Evolutionary conservation across 1,140 invertebrate species (phyloP).

Genomic region (Lepidurus packardi): DNA sequence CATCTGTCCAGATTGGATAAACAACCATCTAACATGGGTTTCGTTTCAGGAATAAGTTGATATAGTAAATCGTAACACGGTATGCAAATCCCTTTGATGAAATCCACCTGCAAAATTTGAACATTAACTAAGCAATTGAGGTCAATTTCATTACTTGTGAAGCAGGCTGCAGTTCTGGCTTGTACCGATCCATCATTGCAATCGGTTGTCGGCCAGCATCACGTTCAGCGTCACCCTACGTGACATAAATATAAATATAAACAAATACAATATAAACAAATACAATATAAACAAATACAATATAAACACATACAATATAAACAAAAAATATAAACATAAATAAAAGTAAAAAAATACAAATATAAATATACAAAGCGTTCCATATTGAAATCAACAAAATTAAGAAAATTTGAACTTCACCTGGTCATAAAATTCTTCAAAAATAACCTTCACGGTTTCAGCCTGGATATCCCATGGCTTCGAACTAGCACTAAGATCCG

Average conservation of each 20-base stretch:
- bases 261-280: neutral
- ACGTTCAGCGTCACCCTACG: constrained; percentile 64
- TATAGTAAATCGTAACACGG: constrained; percentile 69
- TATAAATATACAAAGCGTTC: neutral
- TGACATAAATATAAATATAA: constrained; percentile 36
- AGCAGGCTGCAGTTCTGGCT: constrained; percentile 63
- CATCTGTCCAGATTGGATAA: constrained; percentile 54
- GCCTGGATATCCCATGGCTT: constrained; percentile 68
- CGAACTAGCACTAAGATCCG: constrained; percentile 72
- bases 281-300: neutral
- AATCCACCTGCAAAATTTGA: constrained; percentile 57
- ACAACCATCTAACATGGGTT: constrained; percentile 63
- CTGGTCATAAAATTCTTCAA: constrained; percentile 80
- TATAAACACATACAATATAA: too few species aligned
- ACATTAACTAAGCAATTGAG: neutral
- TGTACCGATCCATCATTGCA: constrained; percentile 74
- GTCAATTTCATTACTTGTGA: constrained; percentile 55
- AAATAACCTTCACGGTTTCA: constrained; percentile 72
- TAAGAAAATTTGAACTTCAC: constrained; percentile 43
- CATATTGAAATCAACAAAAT: constrained; percentile 23
- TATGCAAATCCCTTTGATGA: constrained; percentile 70
- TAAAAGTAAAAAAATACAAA: neutral
- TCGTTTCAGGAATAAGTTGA: constrained; percentile 61
- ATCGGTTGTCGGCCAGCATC: constrained; percentile 62
- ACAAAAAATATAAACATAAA: constrained; percentile 1